Conservation (phyloP, 2,113 vertebrate genomes). For the Bubo blakistoni region DNA sequence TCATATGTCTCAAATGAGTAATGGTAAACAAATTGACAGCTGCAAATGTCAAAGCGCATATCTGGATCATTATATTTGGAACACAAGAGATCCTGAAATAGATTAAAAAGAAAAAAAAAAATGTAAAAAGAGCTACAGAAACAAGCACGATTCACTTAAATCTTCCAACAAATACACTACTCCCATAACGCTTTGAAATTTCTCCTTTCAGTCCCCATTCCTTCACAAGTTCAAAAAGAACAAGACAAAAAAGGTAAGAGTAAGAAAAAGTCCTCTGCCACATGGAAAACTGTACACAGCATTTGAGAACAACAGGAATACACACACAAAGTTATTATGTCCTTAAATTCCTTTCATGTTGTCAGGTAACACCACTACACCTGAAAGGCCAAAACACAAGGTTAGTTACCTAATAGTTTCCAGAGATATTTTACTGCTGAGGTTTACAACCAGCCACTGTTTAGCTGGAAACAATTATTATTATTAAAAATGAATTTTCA, state of each 20-base stretch:
- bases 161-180: background rate
- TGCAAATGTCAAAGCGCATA: slow-evolving; percentile 88
- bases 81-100: slow-evolving; percentile 81
- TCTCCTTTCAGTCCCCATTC: background rate
- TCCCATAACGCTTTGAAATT: background rate
- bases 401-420: background rate
- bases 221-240: background rate
- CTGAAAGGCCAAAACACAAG: background rate
- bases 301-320: background rate
- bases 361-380: background rate
- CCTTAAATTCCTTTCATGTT: background rate
- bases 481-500: background rate
- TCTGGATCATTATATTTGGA: slow-evolving; percentile 80
- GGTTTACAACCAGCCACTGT: accelerated
- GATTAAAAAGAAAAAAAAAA: slow-evolving; percentile 2
- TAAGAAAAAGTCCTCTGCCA: background rate
- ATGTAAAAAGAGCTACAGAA: background rate
- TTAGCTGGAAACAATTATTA: background rate
- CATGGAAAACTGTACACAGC: background rate
- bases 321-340: background rate
- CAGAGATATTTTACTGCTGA: background rate
- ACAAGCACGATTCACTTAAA: background rate
- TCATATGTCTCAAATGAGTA: slow-evolving; percentile 92
- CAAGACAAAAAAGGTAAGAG: background rate
- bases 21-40: slow-evolving; percentile 97